Percentiles rank a stretch among this genome's conserved stretches.
Evolutionary conservation across 2,113 vertebrate genomes (phyloP).

Genomic region (Dromas ardeola): DNA sequence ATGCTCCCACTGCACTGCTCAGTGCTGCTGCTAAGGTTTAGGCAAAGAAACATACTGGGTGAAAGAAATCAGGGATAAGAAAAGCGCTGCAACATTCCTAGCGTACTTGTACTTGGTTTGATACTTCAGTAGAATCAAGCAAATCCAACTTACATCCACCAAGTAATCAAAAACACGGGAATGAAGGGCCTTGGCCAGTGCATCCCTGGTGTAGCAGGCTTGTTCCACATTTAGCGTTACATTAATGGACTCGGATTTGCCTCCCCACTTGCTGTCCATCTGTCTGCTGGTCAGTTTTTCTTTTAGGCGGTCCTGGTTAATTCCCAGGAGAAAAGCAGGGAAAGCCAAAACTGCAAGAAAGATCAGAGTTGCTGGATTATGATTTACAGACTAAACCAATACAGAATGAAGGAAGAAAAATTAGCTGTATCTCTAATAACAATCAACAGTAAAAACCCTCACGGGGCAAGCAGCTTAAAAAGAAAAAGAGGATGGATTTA

Average conservation of each 20-base stretch:
- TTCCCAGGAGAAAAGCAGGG: conserved; percentile 94
- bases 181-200: conserved; percentile 94
- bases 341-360: conserved; percentile 89
- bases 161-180: conserved; percentile 92
- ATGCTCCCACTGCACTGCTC: background rate
- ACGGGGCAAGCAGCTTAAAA: background rate
- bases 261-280: conserved; percentile 99
- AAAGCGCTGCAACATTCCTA: background rate
- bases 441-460: background rate
- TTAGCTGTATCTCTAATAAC: background rate
- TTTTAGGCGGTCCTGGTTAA: conserved; percentile 89
- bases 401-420: background rate
- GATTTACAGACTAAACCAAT: background rate
- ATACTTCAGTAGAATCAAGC: background rate
- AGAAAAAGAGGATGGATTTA: background rate
- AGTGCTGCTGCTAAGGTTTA: background rate
- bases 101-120: background rate
- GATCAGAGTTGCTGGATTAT: background rate
- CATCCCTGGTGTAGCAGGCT: conserved; percentile 94
- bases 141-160: conserved; percentile 85
- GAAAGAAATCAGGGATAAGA: background rate
- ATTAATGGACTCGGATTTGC: conserved; percentile 89
- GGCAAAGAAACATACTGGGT: background rate
- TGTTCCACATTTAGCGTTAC: conserved; percentile 97
- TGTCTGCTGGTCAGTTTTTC: conserved; percentile 96